Evolutionary conservation across 2,888 invertebrate species (phyloP), one percentile per base, ranked within the genome.

Genomic region (Agrotis exclamationis): DNA sequence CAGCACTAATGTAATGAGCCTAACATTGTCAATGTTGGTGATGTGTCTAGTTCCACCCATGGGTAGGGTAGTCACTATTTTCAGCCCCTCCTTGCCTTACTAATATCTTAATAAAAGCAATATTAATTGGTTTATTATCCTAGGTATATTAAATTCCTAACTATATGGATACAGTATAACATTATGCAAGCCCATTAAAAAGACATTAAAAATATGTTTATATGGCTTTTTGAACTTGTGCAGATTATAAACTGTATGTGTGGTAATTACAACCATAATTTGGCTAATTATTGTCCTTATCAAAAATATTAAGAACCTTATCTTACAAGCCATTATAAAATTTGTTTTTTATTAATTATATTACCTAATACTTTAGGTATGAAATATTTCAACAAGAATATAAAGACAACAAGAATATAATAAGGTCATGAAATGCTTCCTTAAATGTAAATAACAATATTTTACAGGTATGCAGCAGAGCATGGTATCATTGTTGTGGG

Each of bases 401-500:
- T 11, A 20, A 39, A n/a, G n/a, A n/a, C 22, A 45, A 58, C 14
- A 39, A 47, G 14, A 47, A n/a, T 11, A 14, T 11, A 20, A 39
- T 47, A 11, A 20, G 28, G 18, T 45, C 18, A 22, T 20, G n/a
- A 33, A 16, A 70, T 71, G 7, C 14, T 58, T n/a, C n/a, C n/a
- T n/a, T 59, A 6, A n/a, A 9, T 7, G 20, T 22, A 44, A 1
- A 20, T 22, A 22, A 16, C 20, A 44, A 44, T 33, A 70, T 56
- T 71, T 28, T 45, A 9, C 24, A 97, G 97, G 86, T 97, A 98
- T 94, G 99, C 99, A 6, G 97, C 99, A 6, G 97, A 99, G 88
- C 97, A 98, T 89, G 98, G 98, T 0, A 94, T 99, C 3, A 97
- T 99, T 78, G 97, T 99, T 65, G 98, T 99, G 3, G 98, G 98